Evolutionary conservation across 2,797 vertebrate species (phyloP).

Genomic region (Enteromius treurensis): DNA sequence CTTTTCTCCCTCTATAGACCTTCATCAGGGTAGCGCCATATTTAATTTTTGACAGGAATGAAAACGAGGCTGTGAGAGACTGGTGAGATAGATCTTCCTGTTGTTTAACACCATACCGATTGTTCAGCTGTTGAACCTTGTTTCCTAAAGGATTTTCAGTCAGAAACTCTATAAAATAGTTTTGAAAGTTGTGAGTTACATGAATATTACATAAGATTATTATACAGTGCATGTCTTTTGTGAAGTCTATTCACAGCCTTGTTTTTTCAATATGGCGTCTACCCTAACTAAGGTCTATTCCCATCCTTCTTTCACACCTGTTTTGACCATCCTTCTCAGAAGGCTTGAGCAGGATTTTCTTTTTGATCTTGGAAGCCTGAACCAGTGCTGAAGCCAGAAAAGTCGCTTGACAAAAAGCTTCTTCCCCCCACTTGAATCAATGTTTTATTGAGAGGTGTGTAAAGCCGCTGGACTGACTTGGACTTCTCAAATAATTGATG

Average conservation of each 20-base stretch:
- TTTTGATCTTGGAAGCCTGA: conserved; percentile 22
- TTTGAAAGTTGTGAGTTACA: background rate
- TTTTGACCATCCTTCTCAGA: background rate
- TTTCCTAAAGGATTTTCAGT: background rate
- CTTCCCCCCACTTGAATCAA: conserved; percentile 33
- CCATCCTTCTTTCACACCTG: background rate
- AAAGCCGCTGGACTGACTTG: conserved; percentile 16
- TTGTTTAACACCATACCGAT: background rate
- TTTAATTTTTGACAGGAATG: conserved; percentile 11
- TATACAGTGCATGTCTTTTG: background rate
- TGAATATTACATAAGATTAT: background rate
- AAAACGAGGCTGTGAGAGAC: background rate
- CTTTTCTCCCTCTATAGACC: conserved; percentile 14
- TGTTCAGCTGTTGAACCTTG: background rate
- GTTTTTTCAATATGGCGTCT: background rate
- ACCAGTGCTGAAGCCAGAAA: conserved; percentile 41
- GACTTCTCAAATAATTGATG: conserved; percentile 30
- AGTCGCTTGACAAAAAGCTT: conserved; percentile 43
- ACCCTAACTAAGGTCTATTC: background rate
- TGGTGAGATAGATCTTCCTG: background rate
- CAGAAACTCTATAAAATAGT: background rate
- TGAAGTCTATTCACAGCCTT: background rate
- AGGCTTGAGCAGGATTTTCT: background rate
- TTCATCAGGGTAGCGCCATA: background rate
- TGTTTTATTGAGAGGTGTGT: conserved; percentile 55